Evolutionary conservation across 53 echinoderm and acorn worm genomes (phyloP), one percentile per base, ranked within the genome.

Genomic region (Arbacia lixula): DNA sequence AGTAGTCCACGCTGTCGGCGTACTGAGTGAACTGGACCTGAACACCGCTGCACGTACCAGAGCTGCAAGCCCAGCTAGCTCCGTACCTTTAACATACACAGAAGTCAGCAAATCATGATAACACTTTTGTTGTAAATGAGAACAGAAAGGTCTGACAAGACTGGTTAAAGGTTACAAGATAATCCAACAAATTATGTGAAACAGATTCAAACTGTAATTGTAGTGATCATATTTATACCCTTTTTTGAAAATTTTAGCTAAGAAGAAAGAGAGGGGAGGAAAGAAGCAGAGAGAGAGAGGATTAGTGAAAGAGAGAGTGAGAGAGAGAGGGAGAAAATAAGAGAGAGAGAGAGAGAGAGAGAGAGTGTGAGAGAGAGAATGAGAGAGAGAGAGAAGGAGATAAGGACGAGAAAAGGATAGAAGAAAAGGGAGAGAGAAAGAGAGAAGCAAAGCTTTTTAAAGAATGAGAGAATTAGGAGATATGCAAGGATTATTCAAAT

Each of bases 41-140:
- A 30, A 93, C 90, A 10, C 93, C 93, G 12, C 80, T 41, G 71
- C 93, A 93, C 50, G 85, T 87, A 3, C 89, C 89, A 22, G 85
- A 88, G 17, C 86, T 88, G 43, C 93, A 93, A 11, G 66, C 53
- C 90, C 90, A 93, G 28, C 68, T 85, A 19, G 88, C 87, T 6
- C 90, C 87, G 32, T 72, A 93, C n/a, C 93, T 93, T 56, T 12
- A 36, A 20, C 2, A 60, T 25, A 33, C 34, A 33, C 26, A 19
- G 16, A 20, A 32, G 36, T 35, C 4, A 34, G 10, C 2, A 36
- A 1, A 5, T 36, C 2, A 12, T 66, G 58, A 3, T 22, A 26
- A 25, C 26, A 55, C 12, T 56, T 21, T 27, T 2, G 56, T 11
- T 27, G 3, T 60, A 60, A 10, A 58, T 60, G 21, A 32, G 14